Conservation (phyloP, 2,797 vertebrate species). For the Chromobotia macracanthus region DNA sequence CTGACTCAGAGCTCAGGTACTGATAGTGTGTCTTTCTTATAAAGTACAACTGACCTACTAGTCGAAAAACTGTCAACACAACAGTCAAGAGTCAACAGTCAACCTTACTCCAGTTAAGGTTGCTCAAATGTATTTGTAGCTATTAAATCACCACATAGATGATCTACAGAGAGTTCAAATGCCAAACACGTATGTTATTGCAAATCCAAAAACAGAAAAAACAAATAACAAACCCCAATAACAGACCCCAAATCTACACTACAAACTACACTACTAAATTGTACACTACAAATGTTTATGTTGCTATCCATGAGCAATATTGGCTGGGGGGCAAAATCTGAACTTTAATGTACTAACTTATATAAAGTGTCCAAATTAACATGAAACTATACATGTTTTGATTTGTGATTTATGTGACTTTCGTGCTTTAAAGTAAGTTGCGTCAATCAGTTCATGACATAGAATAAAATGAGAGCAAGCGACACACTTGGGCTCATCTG, state of each 20-base stretch:
- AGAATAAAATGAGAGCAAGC: not conserved
- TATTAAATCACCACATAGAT: not conserved
- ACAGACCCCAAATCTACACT: too few relatives aligned
- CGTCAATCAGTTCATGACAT: not conserved
- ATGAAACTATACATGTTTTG: not conserved
- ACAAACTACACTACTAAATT: too few relatives aligned
- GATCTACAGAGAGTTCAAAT: not conserved
- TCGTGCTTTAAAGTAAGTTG: not conserved
- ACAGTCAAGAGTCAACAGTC: slow-evolving; percentile 10
- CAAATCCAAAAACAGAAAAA: not conserved
- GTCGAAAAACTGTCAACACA: slow-evolving; percentile 18
- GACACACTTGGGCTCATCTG: not conserved
- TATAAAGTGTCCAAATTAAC: too few relatives aligned
- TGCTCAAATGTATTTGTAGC: too few relatives aligned
- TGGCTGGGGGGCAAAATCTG: too few relatives aligned
- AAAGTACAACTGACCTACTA: slow-evolving; percentile 30
- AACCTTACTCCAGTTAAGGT: not conserved
- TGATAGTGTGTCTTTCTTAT: slow-evolving; percentile 11
- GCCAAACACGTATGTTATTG: not conserved
- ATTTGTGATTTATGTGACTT: too few relatives aligned
- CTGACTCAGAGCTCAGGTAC: slow-evolving; percentile 36
- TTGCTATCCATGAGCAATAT: too few relatives aligned
- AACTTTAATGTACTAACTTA: too few relatives aligned
- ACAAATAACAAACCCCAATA: not conserved
- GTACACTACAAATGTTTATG: too few relatives aligned